A percentile compares a stretch with the other conserved stretches of the same genome.
phyloP scores from a whole-genome alignment of 2,888 invertebrate genomes.

The Alitta virens region DNA sequence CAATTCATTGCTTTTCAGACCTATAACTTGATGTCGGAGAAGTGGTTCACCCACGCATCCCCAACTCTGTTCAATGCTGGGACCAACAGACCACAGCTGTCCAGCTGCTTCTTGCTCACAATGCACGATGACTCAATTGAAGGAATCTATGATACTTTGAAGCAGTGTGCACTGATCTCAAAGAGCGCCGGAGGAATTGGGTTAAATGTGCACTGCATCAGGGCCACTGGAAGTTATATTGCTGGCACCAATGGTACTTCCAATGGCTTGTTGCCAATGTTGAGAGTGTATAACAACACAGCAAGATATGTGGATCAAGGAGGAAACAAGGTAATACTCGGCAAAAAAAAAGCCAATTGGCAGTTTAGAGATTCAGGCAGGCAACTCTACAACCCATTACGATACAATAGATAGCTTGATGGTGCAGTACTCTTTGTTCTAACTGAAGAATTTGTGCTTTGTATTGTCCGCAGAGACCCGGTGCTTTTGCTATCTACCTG shows the following conservation, averaged over 20 bases:
- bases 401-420: neutral
- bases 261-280: slow-evolving; percentile 91
- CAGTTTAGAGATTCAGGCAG: too few species aligned
- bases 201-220: slow-evolving; percentile 90
- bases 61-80: slow-evolving; percentile 96
- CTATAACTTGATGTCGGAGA: slow-evolving; percentile 91
- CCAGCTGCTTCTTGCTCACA: slow-evolving; percentile 91
- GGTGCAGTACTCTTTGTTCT: neutral
- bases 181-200: slow-evolving; percentile 98
- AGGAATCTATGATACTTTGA: slow-evolving; percentile 88
- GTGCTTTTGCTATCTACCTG: slow-evolving; percentile 94
- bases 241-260: slow-evolving; percentile 92
- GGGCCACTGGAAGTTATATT: slow-evolving; percentile 87
- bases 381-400: too few species aligned
- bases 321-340: slow-evolving; percentile 80
- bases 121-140: slow-evolving; percentile 91
- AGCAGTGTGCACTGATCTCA: slow-evolving; percentile 91
- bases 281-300: slow-evolving; percentile 90
- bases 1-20: too few species aligned
- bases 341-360: too few species aligned
- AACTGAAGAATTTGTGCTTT: too few species aligned
- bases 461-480: too few species aligned
- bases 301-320: slow-evolving; percentile 96
- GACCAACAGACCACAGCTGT: slow-evolving; percentile 85
- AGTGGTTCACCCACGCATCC: slow-evolving; percentile 96